Conservation (phyloP, 1,140 invertebrate genomes). For the Hycleus cichorii region DNA sequence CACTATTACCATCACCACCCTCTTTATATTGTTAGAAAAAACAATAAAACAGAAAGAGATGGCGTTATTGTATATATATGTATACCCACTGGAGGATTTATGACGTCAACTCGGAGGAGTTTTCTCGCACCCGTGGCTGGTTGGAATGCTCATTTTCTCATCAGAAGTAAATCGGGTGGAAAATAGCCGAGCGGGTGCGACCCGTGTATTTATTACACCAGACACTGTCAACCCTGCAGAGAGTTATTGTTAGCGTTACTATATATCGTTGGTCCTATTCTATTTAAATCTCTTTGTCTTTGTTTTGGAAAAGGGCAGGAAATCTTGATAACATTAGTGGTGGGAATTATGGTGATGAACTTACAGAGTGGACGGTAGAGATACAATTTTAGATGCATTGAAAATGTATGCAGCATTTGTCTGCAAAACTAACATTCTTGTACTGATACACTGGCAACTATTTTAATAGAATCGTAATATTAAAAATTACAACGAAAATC, state of each 20-base stretch:
- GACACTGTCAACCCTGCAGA: conserved; percentile 37
- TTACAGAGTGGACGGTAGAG: no score
- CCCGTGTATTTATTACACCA: conserved; percentile 36
- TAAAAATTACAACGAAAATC: no score
- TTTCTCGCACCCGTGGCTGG: conserved; percentile 35
- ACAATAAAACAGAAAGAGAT: no score
- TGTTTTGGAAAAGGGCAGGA: not conserved
- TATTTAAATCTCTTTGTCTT: conserved; percentile 5
- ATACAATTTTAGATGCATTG: no score
- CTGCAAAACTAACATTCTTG: no score
- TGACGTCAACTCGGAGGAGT: conserved; percentile 29
- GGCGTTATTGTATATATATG: not conserved
- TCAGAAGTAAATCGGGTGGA: conserved; percentile 42
- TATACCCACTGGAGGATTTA: conserved; percentile 26
- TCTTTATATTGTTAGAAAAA: no score
- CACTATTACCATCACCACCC: no score
- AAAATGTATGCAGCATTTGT: no score
- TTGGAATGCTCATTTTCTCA: conserved; percentile 44
- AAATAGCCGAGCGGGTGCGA: conserved; percentile 37
- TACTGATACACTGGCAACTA: no score
- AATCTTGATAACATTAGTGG: no score
- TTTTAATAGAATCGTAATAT: no score
- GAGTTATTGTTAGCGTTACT: conserved; percentile 41
- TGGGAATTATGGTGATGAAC: no score
- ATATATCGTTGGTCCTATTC: conserved; percentile 9